Evolutionary conservation across 2,113 vertebrate species (phyloP).

Genomic region (Motacilla tschutschensis): DNA sequence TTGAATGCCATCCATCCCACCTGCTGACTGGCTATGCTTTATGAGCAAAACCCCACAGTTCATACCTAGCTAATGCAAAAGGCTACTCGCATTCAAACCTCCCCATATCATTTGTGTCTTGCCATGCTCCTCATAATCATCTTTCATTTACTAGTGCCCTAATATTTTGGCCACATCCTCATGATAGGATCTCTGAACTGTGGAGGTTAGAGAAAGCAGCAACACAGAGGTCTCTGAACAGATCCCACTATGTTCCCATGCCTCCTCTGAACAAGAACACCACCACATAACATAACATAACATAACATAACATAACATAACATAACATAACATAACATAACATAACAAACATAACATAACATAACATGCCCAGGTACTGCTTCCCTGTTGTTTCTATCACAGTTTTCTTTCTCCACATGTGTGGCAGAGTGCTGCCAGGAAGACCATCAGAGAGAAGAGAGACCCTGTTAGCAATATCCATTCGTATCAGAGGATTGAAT

Average conservation of each 20-base stretch:
- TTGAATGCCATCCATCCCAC: neutral
- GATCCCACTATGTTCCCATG: neutral
- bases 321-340: too few species aligned
- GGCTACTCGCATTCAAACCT: rapidly evolving
- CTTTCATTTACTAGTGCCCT: neutral
- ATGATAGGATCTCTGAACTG: neutral
- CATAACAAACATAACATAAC: neutral
- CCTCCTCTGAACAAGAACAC: neutral
- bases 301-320: too few species aligned
- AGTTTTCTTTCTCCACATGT: neutral
- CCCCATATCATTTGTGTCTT: neutral
- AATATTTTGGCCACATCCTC: neutral
- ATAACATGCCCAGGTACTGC: neutral
- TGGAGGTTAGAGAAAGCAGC: neutral
- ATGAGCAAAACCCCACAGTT: neutral
- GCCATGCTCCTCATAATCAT: neutral
- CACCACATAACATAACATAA: neutral
- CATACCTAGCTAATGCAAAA: neutral
- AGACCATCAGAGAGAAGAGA: neutral
- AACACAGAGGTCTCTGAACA: neutral
- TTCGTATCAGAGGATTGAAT: rapidly evolving
- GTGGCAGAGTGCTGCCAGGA: neutral
- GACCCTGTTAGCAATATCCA: neutral
- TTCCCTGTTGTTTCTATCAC: neutral
- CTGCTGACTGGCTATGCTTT: neutral